Base-by-base conservation (phyloP, 2,113 vertebrate species). In the Mobula hypostoma region DNA sequence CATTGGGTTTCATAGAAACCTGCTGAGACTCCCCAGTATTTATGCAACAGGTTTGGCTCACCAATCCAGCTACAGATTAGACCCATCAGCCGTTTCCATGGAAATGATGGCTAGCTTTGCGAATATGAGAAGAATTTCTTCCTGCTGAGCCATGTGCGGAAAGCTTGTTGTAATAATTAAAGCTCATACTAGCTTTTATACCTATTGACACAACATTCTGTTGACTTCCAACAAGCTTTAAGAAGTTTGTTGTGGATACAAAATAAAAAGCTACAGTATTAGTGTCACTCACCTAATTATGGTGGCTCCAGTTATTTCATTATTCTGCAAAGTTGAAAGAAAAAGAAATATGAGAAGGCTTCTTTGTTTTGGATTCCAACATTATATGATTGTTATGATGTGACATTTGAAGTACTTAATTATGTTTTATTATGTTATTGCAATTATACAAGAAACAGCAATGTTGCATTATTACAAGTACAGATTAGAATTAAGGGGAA, bases 201-300 rank as follows among this genome's bases (percentile, higher is more conserved):
- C 68, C 7, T 32, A 27, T 40, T 6, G 66, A 19, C 90, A 74
- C 48, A 19, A 40, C 36, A 74, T 24, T 56, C 90, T 27, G 9
- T 74, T 93, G 68, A 68, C 68, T 74, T 93, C 36, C 19, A 93
- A 11, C 19, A 5, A 74, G 19, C 36, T 93, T 93, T 24, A 40
- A 40, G 36, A 93, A 72, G 68, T 93, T 21, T 93, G 90, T 93
- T 93, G 63, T 93, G 90, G 90, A 72, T 48, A 93, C 90, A 66
- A 32, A 74, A 68, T 93, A 72, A 74, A 74, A 74, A 27, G 21
- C 48, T 72, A 93, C 48, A 93, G 48, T 93, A 93, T 72, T 12
- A 14, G n/a, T 56, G 90, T 48, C 66, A 93, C 68, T 74, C 68
- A 74, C 4, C 14, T 74, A 40, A 70, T 2, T 32, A 70, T 21